phyloP scores from a whole-genome alignment of 2,888 invertebrate species.

The Timandra comae region DNA sequence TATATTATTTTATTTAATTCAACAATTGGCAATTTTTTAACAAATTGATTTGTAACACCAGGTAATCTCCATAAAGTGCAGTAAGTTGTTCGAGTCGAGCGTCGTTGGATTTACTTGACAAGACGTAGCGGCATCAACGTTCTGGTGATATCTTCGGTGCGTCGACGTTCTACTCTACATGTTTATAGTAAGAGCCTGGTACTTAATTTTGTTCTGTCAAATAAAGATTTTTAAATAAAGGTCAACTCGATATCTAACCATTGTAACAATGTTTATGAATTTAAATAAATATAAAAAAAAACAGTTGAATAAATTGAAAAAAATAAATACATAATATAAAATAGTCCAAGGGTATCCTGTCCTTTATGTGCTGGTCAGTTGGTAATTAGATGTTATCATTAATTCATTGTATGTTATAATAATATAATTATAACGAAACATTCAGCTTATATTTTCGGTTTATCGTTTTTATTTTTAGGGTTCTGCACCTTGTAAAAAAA shows the following conservation, averaged over 20 bases:
- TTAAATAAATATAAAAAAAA: slow-evolving; percentile 26
- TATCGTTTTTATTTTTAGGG: too few species aligned
- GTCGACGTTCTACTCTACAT: slow-evolving; percentile 32
- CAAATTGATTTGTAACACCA: slow-evolving; percentile 37
- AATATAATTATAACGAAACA: too few species aligned
- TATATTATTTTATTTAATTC: slow-evolving; percentile 38
- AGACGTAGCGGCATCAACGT: slow-evolving; percentile 5
- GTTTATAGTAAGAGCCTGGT: slow-evolving; percentile 72
- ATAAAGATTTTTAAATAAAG: slow-evolving; percentile 50
- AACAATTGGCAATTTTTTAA: slow-evolving; percentile 28
- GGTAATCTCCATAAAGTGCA: slow-evolving; percentile 39
- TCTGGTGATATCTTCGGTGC: slow-evolving; percentile 19
- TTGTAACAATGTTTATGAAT: slow-evolving; percentile 33
- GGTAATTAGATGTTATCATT: slow-evolving; percentile 9
- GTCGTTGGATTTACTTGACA: background rate
- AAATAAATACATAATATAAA: slow-evolving; percentile 18
- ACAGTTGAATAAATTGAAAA: slow-evolving; percentile 8
- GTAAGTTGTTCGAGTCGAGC: slow-evolving; percentile 1
- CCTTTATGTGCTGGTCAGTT: slow-evolving; percentile 33
- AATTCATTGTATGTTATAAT: slow-evolving; percentile 1
- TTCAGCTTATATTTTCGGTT: too few species aligned
- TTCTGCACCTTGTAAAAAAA: too few species aligned
- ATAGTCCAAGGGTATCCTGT: slow-evolving; percentile 42
- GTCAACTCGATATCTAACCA: slow-evolving; percentile 36
- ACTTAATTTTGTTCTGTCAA: slow-evolving; percentile 69